Evolutionary conservation across 2,113 vertebrate genomes (phyloP), one percentile per base, ranked within the genome.

Genomic region (Tupaia tana): DNA sequence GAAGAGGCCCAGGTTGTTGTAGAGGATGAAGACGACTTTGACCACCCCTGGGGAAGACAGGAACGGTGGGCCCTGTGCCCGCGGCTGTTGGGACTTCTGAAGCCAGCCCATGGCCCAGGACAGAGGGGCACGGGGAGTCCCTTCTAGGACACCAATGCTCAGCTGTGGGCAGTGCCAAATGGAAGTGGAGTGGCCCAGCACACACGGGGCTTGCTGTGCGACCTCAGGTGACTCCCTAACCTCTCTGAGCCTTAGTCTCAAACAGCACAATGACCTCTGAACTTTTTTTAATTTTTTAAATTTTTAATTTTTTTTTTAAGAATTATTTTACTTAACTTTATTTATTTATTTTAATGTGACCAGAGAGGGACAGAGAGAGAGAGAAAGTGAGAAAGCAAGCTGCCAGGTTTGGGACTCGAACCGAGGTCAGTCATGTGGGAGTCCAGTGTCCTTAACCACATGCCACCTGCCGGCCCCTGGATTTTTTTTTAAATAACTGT

Each of bases 1-100:
- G 95, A 99, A 99, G 63, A 98, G 98, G 24, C 99, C 99, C 98
- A 99, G 97, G 96, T 99, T 99, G 97, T 99, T 99, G 97, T 99
- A 99, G 11, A 99, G 98, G 70, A 99, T 98, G 94, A 99, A 99
- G 79, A 99, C 99, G 73, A 99, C 99, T 97, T 99, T 99, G 95
- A 99, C 99, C 97, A 99, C 99, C 91, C 99, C 99, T 99, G 98
- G 58, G 61, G 66, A 66, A 58, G 93, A 93, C 2, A 74, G 92
- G 66, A 8, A 27, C 11, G 2, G 64, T 14, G 3, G 16, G 43
- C n/a, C 43, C 43, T 2, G 12, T 8, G 64, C 31, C 0, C 0
- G 61, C 58, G 7, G 93, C 16, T 34, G 18, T 56, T 3, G 2
- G 71, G 43, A 12, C 13, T 2, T 70, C 34, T 27, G 14, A 75